Base-by-base conservation (phyloP, 2,888 invertebrate species). In the Pristionchus exspectatus region DNA sequence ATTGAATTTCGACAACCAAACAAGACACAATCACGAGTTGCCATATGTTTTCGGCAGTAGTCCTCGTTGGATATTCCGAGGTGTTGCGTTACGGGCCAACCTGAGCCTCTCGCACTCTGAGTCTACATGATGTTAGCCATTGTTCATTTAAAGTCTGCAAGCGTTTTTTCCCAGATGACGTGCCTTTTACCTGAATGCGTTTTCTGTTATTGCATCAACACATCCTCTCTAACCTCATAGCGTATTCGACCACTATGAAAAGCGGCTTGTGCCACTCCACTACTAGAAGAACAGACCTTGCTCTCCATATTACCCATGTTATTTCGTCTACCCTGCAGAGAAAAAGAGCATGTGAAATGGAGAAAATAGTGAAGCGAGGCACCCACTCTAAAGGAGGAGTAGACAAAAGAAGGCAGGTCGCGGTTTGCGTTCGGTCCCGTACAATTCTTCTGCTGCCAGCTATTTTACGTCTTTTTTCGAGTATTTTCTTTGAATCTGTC, bases 191-290 rank as follows among this genome's bases (percentile, higher is more conserved):
- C 21, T 56, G 16, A 16, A 21, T 56, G 44, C 44, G 44, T 63
- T 7, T 24, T 63, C 2, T 63, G 33, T 33, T 72, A 72, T 72
- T 33, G 69, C 69, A 30, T 38, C 74, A 38, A 21, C 38, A 0
- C 74, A 30, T 74, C 30, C 24, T 74, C 21, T 33, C 38, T 4
- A 7, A 0, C 38, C 74, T 74, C 74, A 74, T 74, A n/a, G 74
- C 24, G 74, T 74, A 74, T 74, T 74, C 74, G 74, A 74, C 74
- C 74, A 38, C 38, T 38, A 4, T 38, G 74, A 38, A 74, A 72
- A 74, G 74, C 12, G 9, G 30, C 74, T 24, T 33, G 9, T 27
- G 12, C 69, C 69, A 30, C 27, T 69, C 27, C 2, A 69, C 2
- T 56, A 56, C 2, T 56, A 56, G 56, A 18, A 56, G 56, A 56